These are phyloP conservation scores for Cotesia glomerata DNA, from an alignment of 1,140 invertebrate species.

Conservation along the genomic window DNA sequence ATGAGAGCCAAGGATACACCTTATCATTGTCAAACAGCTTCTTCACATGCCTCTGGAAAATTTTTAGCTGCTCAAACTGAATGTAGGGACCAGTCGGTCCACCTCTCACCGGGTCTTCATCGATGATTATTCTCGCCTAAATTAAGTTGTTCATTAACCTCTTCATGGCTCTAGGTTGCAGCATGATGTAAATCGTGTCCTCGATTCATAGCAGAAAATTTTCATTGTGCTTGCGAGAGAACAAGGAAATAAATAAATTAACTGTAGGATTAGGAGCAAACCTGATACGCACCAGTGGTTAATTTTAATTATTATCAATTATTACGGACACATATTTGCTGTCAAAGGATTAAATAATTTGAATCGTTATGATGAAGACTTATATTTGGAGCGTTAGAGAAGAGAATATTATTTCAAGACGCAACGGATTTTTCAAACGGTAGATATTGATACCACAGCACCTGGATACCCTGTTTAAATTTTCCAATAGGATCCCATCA, in stretches of 20 bases:
- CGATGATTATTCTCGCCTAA: slow-evolving; percentile 86
- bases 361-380: too few relatives aligned
- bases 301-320: too few relatives aligned
- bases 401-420: too few relatives aligned
- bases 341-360: too few relatives aligned
- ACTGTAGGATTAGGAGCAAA: slow-evolving; percentile 92
- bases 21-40: slow-evolving; percentile 75
- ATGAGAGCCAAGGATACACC: slow-evolving; percentile 90
- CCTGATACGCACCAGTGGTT: slow-evolving; percentile 73
- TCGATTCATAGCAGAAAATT: slow-evolving; percentile 93
- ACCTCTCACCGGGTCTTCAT: slow-evolving; percentile 83
- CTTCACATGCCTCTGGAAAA: slow-evolving; percentile 75
- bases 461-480: too few relatives aligned
- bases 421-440: too few relatives aligned
- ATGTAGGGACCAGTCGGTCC: slow-evolving; percentile 85
- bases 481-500: too few relatives aligned
- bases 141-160: slow-evolving; percentile 79
- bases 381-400: too few relatives aligned
- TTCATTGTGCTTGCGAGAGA: slow-evolving; percentile 81
- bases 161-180: slow-evolving; percentile 77
- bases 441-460: too few relatives aligned
- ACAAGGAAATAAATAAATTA: slow-evolving; percentile 92
- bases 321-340: too few relatives aligned
- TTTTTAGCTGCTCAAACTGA: slow-evolving; percentile 80
- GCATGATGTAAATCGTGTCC: slow-evolving; percentile 91